These are phyloP conservation scores for Rhopilema esculentum DNA, from an alignment of 30 jellyfish, hydroid and myxozoan genomes.

Conservation along the genomic window DNA sequence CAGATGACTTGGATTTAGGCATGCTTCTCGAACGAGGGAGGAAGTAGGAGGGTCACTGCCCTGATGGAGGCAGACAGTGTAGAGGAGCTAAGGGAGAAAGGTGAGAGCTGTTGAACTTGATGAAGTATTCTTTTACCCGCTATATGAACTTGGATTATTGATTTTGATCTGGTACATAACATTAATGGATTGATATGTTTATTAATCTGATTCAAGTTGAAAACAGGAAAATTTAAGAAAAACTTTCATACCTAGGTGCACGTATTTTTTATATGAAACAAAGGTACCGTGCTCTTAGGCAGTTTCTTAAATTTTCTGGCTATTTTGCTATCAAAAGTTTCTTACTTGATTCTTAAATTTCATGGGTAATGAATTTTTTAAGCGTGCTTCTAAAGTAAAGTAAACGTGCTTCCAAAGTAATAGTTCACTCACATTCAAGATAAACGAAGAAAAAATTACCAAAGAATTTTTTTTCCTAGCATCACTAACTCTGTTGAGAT, in stretches of 20 bases:
- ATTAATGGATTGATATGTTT: neutral
- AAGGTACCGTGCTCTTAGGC: no score
- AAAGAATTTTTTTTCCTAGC: neutral
- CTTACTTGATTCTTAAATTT: no score
- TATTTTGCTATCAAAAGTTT: no score
- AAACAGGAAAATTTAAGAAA: neutral
- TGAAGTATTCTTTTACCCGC: neutral
- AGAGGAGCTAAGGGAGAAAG: neutral
- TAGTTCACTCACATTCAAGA: no score
- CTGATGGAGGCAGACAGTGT: neutral
- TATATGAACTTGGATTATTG: neutral
- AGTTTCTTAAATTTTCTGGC: no score
- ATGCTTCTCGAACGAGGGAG: neutral
- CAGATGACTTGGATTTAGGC: neutral
- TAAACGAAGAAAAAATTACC: neutral
- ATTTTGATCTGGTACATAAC: neutral
- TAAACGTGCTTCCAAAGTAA: no score
- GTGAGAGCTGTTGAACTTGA: neutral
- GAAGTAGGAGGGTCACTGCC: neutral
- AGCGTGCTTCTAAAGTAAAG: no score
- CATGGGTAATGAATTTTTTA: no score
- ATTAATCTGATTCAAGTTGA: neutral
- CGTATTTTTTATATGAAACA: no score
- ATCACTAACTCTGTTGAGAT: neutral
- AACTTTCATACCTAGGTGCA: neutral